phyloP scores from a whole-genome alignment of 2,797 vertebrate species.

The Toxotes lorentzi region DNA sequence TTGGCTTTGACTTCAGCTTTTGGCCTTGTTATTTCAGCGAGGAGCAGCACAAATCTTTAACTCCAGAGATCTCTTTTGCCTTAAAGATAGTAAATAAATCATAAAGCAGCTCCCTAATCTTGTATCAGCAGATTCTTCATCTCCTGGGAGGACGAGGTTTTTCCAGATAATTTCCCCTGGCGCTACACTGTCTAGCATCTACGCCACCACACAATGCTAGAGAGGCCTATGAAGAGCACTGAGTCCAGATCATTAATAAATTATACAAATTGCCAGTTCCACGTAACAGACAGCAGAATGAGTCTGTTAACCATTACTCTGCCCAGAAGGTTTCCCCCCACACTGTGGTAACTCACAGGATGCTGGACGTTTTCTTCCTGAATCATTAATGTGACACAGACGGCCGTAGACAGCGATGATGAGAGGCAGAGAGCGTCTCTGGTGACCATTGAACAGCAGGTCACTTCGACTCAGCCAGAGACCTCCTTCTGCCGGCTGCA shows the following conservation, averaged over 20 bases:
- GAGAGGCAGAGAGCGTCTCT: conserved; percentile 44
- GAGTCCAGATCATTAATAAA: conserved; percentile 50
- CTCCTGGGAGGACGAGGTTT: conserved; percentile 31
- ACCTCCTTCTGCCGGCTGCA: conserved; percentile 3
- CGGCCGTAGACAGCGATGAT: conserved; percentile 40
- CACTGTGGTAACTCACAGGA: conserved; percentile 41
- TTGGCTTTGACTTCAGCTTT: conserved; percentile 7
- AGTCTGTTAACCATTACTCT: conserved; percentile 13
- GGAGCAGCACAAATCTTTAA: conserved; percentile 32
- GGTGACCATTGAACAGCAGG: conserved; percentile 56
- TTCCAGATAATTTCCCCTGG: conserved; percentile 40
- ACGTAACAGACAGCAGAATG: conserved; percentile 28
- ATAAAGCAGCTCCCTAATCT: conserved; percentile 25
- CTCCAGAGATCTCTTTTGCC: neutral
- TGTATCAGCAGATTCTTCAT: conserved; percentile 45
- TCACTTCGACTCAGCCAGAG: conserved; percentile 32
- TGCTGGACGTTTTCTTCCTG: conserved; percentile 41
- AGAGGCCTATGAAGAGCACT: conserved; percentile 7
- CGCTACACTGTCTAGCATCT: neutral
- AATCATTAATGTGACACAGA: conserved; percentile 68
- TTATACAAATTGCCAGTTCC: conserved; percentile 10
- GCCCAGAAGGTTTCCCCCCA: neutral
- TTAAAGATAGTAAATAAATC: conserved; percentile 37
- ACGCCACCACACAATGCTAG: conserved; percentile 8
- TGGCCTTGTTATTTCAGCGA: conserved; percentile 31